phyloP scores from a whole-genome alignment of 2,888 invertebrate species.

The Stenchaetothrips biformis region DNA sequence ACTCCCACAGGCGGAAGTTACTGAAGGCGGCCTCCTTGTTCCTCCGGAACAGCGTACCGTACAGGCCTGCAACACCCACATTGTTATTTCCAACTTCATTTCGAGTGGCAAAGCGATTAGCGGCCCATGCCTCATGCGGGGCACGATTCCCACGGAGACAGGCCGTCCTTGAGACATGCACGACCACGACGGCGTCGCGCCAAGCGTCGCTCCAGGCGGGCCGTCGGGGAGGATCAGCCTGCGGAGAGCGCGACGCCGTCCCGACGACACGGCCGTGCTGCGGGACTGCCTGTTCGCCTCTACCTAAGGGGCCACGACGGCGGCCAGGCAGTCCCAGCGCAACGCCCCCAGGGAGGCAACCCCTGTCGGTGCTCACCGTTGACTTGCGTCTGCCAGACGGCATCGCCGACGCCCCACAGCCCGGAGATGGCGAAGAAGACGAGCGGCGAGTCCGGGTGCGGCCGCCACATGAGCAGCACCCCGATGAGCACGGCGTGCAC shows the following conservation, averaged over 20 bases:
- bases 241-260: too few relatives aligned
- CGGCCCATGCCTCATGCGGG: background rate
- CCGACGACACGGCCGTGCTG: too few relatives aligned
- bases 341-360: too few relatives aligned
- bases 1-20: conserved; percentile 86
- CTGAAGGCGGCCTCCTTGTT: conserved; percentile 91
- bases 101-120: background rate
- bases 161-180: too few relatives aligned
- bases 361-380: too few relatives aligned
- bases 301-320: too few relatives aligned
- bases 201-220: too few relatives aligned
- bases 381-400: conserved; percentile 96
- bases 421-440: conserved; percentile 86
- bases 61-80: conserved; percentile 58
- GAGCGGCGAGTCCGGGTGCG: conserved; percentile 70
- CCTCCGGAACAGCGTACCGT: conserved; percentile 78
- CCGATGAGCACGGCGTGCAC: conserved; percentile 75
- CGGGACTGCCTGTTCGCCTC: too few relatives aligned
- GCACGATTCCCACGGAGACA: too few relatives aligned
- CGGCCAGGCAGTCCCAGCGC: too few relatives aligned
- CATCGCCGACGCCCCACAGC: conserved; percentile 91
- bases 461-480: conserved; percentile 78
- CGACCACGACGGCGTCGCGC: too few relatives aligned
- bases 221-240: too few relatives aligned
- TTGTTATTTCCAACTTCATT: background rate